phyloP scores from a whole-genome alignment of 2,113 vertebrate genomes.

The Amphiprion percula region DNA sequence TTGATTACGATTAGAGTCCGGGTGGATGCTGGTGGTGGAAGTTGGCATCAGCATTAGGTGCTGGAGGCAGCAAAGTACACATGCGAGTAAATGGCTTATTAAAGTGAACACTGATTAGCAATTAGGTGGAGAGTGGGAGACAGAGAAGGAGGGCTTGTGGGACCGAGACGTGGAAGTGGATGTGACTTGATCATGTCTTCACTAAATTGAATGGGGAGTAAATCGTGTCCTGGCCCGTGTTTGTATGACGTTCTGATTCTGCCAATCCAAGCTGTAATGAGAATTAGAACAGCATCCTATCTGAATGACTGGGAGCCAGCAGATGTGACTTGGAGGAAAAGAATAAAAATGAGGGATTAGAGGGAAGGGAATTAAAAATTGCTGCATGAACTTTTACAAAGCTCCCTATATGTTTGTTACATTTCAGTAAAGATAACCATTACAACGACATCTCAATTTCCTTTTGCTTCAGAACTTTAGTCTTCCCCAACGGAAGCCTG shows the following conservation, averaged over 20 bases:
- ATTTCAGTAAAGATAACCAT: not conserved
- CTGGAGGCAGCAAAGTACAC: conserved; percentile 21
- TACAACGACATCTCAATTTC: not conserved
- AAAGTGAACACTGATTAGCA: conserved; percentile 14
- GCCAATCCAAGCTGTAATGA: not conserved
- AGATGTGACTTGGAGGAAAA: not conserved
- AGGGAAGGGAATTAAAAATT: not conserved
- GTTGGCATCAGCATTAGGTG: conserved; percentile 11
- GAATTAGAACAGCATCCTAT: too few relatives aligned
- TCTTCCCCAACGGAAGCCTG: conserved; percentile 92
- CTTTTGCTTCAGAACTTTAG: conserved; percentile 81
- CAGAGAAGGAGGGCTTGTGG: not conserved
- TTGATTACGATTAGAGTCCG: conserved; percentile 16
- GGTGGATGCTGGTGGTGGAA: conserved; percentile 1
- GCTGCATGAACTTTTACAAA: not conserved
- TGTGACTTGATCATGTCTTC: not conserved
- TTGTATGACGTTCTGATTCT: not conserved
- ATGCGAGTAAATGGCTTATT: conserved; percentile 11
- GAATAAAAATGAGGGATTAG: not conserved
- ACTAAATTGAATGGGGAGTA: not conserved
- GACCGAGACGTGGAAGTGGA: not conserved
- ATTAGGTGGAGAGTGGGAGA: not conserved
- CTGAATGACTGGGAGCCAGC: not conserved
- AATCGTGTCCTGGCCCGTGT: not conserved
- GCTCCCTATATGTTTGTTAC: not conserved